phyloP scores from a whole-genome alignment of 2,113 vertebrate genomes.

The Istiophorus platypterus region DNA sequence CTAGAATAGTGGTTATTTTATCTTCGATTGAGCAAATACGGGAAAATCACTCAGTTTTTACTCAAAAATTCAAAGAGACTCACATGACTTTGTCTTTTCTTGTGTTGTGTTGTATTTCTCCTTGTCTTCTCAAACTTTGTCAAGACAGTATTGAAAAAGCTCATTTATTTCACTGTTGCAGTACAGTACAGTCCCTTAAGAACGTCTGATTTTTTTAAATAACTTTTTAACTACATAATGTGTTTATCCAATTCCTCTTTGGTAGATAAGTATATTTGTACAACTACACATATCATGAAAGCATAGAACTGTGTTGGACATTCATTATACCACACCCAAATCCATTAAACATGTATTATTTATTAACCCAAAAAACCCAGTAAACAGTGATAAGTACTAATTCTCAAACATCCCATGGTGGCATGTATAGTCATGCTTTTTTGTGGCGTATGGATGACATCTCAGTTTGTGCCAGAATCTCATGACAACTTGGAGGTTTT shows the following conservation, averaged over 20 bases:
- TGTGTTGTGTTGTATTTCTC: neutral
- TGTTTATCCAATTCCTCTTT: neutral
- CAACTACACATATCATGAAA: neutral
- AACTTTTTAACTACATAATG: neutral
- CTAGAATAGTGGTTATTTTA: neutral
- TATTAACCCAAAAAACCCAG: too few relatives aligned
- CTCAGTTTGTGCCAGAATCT: constrained; percentile 35
- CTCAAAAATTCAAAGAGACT: neutral
- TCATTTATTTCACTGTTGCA: too few relatives aligned
- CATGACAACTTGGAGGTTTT: constrained; percentile 29
- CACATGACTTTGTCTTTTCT: neutral
- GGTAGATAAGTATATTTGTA: neutral
- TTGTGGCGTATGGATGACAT: constrained; percentile 16
- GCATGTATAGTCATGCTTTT: neutral
- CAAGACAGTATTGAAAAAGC: neutral
- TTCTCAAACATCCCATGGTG: neutral
- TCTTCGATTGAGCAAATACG: neutral
- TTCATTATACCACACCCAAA: neutral
- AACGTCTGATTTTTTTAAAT: too few relatives aligned
- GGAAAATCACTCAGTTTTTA: neutral
- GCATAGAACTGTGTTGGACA: neutral
- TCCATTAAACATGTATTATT: neutral
- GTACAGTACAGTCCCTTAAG: too few relatives aligned
- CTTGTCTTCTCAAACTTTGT: neutral
- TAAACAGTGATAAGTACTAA: neutral